Base-by-base conservation (phyloP, 2,797 vertebrate genomes). In the Syngnathus rostellatus region DNA sequence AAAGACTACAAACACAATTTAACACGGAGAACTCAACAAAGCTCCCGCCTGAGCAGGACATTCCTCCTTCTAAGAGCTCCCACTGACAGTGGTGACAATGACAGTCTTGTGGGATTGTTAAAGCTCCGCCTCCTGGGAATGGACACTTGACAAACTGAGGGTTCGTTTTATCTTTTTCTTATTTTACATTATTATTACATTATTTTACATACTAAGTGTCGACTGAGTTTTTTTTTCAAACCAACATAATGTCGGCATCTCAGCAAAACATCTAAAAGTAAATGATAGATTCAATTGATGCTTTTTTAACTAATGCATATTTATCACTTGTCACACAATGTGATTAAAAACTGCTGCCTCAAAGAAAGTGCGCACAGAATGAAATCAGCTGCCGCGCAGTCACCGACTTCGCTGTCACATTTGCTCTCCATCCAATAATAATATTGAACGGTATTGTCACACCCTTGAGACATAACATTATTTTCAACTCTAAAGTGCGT, bases 261-360 rank as follows among this genome's bases (percentile, higher is more conserved):
- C 58, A 40, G 40, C 5, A 5, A 6, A 14, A 3, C 60, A 16
- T 43, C 17, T 17, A 25, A 62, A 62, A 62, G 11, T 48, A 37
- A n/a, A 63, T 31, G 73, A 67, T 54, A 46, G n/a, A 68, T 62
- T 69, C 40, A 63, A 41, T 8, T 40, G 50, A 68, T 48, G 62
- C 59, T 60, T 72, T 31, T 64, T 70, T 60, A 68, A 37, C 23
- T 48, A 71, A 75, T 78, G 69, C 74, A 84, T 83, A 83, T 80
- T 76, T 74, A 84, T 78, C 38, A 41, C 46, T 57, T 57, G 70
- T 73, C 70, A 69, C 68, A 37, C 61, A 31, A 57, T 61, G 72
- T 69, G 25, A 69, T 69, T 57, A 64, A 70, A 48, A 82, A 69
- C 9, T 14, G 38, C 57, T 55, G 50, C 62, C 25, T 64, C 59